Evolutionary conservation across 2,888 invertebrate species (phyloP).

Genomic region (Drosophila robusta): DNA sequence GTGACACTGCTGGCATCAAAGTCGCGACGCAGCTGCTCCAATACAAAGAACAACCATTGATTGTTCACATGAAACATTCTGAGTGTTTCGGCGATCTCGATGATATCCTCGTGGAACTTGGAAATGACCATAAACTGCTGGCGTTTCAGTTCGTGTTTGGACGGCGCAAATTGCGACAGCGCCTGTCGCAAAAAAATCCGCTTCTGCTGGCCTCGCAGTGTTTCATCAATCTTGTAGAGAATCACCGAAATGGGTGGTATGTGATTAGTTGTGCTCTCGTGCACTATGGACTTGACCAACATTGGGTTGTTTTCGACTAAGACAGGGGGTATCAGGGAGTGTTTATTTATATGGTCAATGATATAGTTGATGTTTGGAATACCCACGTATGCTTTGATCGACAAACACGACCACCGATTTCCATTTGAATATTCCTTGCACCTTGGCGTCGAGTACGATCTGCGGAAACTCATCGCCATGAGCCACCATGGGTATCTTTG

Average conservation of each 20-base stretch:
- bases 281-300: conserved; percentile 79
- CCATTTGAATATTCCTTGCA: conserved; percentile 89
- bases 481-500: conserved; percentile 87
- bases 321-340: background rate
- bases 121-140: conserved; percentile 83
- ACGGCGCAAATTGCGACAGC: conserved; percentile 68
- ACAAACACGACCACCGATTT: conserved; percentile 90
- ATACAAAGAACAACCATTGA: conserved; percentile 93
- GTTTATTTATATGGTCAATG: background rate
- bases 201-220: conserved; percentile 75
- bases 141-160: conserved; percentile 51
- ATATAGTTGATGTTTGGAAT: background rate
- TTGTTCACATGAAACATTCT: conserved; percentile 89
- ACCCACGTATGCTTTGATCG: conserved; percentile 91
- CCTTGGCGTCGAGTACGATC: conserved; percentile 90
- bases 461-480: conserved; percentile 91
- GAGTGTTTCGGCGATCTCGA: conserved; percentile 89
- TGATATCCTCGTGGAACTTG: conserved; percentile 86
- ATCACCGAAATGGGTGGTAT: conserved; percentile 81
- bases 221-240: conserved; percentile 81
- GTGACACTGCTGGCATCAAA: conserved; percentile 86
- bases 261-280: conserved; percentile 80
- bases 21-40: conserved; percentile 86
- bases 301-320: conserved; percentile 76
- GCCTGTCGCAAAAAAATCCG: conserved; percentile 70